These are phyloP conservation scores for Drosophila subquinaria DNA, from an alignment of 2,888 invertebrate species.

Conservation along the genomic window DNA sequence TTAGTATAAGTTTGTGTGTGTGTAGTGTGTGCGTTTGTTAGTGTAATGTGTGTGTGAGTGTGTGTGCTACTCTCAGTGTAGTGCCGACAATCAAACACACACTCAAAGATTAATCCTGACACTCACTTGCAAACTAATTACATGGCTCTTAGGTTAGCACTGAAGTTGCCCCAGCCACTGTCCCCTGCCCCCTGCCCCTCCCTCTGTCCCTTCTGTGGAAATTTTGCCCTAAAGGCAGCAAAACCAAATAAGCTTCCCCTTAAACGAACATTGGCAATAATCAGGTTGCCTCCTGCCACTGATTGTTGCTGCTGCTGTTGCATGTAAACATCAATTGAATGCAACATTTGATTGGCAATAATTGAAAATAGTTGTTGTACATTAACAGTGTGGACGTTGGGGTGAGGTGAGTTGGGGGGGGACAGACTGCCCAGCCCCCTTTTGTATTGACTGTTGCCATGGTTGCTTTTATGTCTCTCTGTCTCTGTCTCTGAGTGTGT, in stretches of 20 bases:
- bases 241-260: slow-evolving; percentile 60
- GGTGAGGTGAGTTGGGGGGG: neutral
- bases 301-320: slow-evolving; percentile 34
- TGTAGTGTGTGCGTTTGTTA: slow-evolving; percentile 7
- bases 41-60: neutral
- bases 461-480: slow-evolving; percentile 58
- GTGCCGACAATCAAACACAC: slow-evolving; percentile 78
- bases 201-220: slow-evolving; percentile 5
- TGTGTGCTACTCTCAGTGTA: slow-evolving; percentile 42
- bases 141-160: slow-evolving; percentile 77
- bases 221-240: slow-evolving; percentile 35
- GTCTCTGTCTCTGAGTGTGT: neutral
- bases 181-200: neutral
- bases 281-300: slow-evolving; percentile 58
- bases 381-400: slow-evolving; percentile 54
- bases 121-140: slow-evolving; percentile 82
- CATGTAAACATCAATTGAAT: slow-evolving; percentile 83
- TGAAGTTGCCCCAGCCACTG: neutral
- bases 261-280: slow-evolving; percentile 64
- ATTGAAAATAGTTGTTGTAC: slow-evolving; percentile 83
- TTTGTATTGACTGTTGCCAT: slow-evolving; percentile 74
- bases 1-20: slow-evolving; percentile 36
- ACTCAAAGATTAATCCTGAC: slow-evolving; percentile 81
- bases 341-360: slow-evolving; percentile 85
- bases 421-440: slow-evolving; percentile 12